These are phyloP conservation scores for Drosophila orosa DNA, from an alignment of 1,140 invertebrate genomes.

Conservation along the genomic window DNA sequence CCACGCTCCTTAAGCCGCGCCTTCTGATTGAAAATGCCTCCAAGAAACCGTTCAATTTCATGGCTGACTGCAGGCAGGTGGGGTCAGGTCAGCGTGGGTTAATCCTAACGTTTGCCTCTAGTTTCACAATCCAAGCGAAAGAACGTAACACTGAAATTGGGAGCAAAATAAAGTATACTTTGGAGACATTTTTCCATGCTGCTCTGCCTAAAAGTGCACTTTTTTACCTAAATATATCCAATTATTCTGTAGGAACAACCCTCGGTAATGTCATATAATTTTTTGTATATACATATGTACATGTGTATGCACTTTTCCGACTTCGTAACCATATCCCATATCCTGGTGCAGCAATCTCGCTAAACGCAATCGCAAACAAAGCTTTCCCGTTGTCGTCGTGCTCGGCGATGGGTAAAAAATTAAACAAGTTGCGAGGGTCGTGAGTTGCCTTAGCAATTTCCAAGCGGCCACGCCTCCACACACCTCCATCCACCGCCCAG, in stretches of 20 bases:
- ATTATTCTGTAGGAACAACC: neutral
- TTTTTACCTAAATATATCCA: neutral
- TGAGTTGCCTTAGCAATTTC: constrained; percentile 47
- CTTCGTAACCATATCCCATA: constrained; percentile 33
- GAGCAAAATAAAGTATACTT: neutral
- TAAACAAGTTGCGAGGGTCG: constrained; percentile 51
- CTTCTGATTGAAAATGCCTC: constrained; percentile 55
- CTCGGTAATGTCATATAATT: constrained; percentile 1
- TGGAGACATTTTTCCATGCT: neutral
- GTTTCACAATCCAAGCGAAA: neutral
- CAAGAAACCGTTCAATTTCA: constrained; percentile 60
- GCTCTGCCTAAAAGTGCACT: neutral
- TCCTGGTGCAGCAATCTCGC: constrained; percentile 57
- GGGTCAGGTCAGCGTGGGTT: constrained; percentile 39
- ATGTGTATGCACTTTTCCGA: constrained; percentile 15
- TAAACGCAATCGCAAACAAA: constrained; percentile 73
- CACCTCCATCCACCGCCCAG: neutral
- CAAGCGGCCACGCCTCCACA: constrained; percentile 3
- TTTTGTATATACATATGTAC: neutral
- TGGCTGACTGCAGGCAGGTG: constrained; percentile 49
- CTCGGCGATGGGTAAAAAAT: constrained; percentile 55
- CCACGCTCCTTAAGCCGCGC: constrained; percentile 22
- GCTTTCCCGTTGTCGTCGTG: constrained; percentile 36
- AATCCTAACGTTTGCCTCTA: constrained; percentile 14
- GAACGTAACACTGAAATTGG: neutral